Conservation (phyloP, 1,140 invertebrate species). For the Sweltsa coloradensis region DNA sequence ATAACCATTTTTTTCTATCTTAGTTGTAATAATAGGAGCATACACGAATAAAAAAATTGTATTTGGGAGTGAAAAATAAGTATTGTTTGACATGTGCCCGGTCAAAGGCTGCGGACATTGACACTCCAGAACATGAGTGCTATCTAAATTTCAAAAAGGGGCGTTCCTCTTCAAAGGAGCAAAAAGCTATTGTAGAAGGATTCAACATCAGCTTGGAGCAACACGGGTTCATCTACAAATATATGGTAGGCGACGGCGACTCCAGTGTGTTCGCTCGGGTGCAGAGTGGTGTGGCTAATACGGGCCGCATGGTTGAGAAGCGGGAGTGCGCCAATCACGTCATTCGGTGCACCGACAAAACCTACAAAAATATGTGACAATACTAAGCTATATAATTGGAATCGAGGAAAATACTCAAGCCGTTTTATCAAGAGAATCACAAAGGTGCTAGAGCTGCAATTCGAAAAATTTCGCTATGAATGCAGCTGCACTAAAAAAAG, state of each 20-base stretch:
- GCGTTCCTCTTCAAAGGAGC: background rate
- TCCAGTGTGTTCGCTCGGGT: constrained; percentile 1
- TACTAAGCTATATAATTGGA: background rate
- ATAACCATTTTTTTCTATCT: too few species aligned
- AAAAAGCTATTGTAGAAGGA: background rate
- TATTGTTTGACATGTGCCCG: background rate
- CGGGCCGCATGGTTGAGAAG: background rate
- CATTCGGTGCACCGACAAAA: background rate
- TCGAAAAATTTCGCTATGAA: too few species aligned
- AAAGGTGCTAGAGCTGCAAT: background rate
- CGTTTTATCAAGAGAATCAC: background rate
- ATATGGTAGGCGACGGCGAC: background rate
- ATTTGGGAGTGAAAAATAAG: background rate
- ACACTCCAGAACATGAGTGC: background rate
- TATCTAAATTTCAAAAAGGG: background rate
- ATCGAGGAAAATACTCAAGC: background rate
- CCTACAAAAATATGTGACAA: background rate
- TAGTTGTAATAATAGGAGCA: too few species aligned
- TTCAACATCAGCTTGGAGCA: background rate
- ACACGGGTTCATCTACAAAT: background rate
- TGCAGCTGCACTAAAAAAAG: too few species aligned
- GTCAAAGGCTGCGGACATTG: background rate
- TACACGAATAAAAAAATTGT: too few species aligned
- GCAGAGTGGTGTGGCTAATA: background rate
- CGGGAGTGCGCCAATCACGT: background rate